Evolutionary conservation across 2,797 vertebrate genomes (phyloP).

Genomic region (Sebastes itinus): DNA sequence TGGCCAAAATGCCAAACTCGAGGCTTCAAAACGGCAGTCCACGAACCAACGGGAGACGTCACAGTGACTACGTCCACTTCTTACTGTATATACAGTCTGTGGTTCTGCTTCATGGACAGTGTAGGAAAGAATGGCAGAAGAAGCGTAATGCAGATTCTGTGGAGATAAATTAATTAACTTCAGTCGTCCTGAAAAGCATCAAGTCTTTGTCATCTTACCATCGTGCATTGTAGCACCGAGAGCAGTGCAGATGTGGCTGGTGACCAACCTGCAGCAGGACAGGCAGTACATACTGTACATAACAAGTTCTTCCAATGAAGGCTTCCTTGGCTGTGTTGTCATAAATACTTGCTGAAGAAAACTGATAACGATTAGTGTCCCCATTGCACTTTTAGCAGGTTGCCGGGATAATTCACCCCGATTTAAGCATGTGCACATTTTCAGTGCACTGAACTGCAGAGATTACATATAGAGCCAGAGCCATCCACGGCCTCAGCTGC

Average conservation of each 20-base stretch:
- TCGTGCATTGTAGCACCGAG: background rate
- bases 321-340: background rate
- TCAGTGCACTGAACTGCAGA: background rate
- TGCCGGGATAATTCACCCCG: background rate
- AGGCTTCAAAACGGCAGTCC: too few relatives aligned
- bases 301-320: background rate
- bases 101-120: background rate
- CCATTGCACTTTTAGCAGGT: background rate
- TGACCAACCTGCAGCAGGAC: background rate
- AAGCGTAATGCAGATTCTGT: background rate
- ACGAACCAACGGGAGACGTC: too few relatives aligned
- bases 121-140: too few relatives aligned
- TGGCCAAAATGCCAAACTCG: too few relatives aligned
- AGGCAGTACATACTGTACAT: background rate
- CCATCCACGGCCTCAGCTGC: slow-evolving; percentile 42
- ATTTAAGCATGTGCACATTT: background rate
- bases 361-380: background rate
- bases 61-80: too few relatives aligned
- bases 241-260: background rate
- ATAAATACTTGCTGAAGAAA: background rate
- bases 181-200: background rate
- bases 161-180: background rate
- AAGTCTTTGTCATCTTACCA: background rate
- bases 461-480: background rate
- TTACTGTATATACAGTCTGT: too few relatives aligned